phyloP scores from a whole-genome alignment of 2,797 vertebrate species.

The Chromobotia macracanthus region DNA sequence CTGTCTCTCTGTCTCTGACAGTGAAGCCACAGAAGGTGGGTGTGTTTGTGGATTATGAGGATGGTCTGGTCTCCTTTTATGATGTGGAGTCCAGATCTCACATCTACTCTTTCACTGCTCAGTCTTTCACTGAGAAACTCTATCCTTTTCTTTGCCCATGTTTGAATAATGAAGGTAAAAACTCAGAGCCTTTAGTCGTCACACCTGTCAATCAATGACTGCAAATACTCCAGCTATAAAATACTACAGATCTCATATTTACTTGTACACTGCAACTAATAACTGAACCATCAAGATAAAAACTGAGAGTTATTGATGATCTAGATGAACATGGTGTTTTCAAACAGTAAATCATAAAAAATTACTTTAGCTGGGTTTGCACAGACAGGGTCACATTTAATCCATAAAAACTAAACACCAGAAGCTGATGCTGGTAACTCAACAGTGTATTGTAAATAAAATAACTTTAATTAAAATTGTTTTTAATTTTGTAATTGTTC shows the following conservation, averaged over 20 bases:
- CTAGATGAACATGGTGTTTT: too few relatives aligned
- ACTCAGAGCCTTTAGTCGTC: constrained; percentile 28
- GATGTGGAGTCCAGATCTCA: constrained; percentile 5
- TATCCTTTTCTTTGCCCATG: constrained; percentile 26
- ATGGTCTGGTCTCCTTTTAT: constrained; percentile 41
- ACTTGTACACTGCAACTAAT: too few relatives aligned
- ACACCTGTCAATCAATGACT: background rate
- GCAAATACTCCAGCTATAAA: background rate
- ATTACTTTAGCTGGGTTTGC: too few relatives aligned
- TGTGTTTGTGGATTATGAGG: constrained; percentile 48
- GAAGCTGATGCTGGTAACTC: too few relatives aligned
- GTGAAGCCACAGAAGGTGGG: constrained; percentile 39
- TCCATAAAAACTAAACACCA: too few relatives aligned
- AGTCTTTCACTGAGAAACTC: constrained; percentile 32
- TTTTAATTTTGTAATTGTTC: too few relatives aligned
- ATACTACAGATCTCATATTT: background rate
- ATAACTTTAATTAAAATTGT: too few relatives aligned
- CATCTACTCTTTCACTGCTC: constrained; percentile 28
- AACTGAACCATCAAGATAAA: too few relatives aligned
- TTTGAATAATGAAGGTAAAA: background rate
- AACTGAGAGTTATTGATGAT: too few relatives aligned
- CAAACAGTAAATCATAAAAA: too few relatives aligned
- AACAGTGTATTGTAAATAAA: too few relatives aligned
- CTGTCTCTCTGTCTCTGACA: constrained; percentile 20
- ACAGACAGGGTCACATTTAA: too few relatives aligned